Base-by-base conservation (phyloP, 2,888 invertebrate genomes). In the Bugulina stolonifera region DNA sequence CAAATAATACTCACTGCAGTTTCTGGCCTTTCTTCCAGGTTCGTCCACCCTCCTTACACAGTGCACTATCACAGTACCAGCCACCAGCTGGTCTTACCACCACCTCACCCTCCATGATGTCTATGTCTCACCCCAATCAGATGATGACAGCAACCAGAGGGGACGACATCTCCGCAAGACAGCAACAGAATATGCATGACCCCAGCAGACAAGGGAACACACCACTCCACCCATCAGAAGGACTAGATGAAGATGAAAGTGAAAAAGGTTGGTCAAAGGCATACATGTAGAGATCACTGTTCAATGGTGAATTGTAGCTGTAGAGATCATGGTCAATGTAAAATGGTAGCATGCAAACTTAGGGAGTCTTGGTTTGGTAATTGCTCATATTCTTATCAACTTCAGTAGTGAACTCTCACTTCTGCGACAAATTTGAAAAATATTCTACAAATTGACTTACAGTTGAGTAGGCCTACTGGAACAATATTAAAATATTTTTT, bases 241-340 rank as follows among this genome's bases (percentile, higher is more conserved):
- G 64, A 10, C 10, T 64, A 32, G 64, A 64, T 5, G 64, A 64
- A n/a, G 64, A 64, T 14, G 64, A n/a, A 25, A 64, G 64, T 64
- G 64, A 64, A 32, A 27, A 22, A 10, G 64, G 64, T 64, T 29
- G 5, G 43, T 43, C 43, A 43, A n/a, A n/a, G n/a, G n/a, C n/a
- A n/a, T n/a, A n/a, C n/a, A n/a, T n/a, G n/a, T n/a, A n/a, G n/a
- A n/a, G n/a, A n/a, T n/a, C n/a, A n/a, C n/a, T n/a, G n/a, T n/a
- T n/a, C n/a, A n/a, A n/a, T n/a, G n/a, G n/a, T n/a, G n/a, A n/a
- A n/a, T n/a, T n/a, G n/a, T n/a, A n/a, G n/a, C n/a, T n/a, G n/a
- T n/a, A n/a, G n/a, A n/a, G n/a, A n/a, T n/a, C n/a, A n/a, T n/a
- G n/a, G n/a, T n/a, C n/a, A n/a, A n/a, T n/a, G n/a, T n/a, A n/a